Evolutionary conservation across 2,888 invertebrate genomes (phyloP).

Genomic region (Oasisia sp.): DNA sequence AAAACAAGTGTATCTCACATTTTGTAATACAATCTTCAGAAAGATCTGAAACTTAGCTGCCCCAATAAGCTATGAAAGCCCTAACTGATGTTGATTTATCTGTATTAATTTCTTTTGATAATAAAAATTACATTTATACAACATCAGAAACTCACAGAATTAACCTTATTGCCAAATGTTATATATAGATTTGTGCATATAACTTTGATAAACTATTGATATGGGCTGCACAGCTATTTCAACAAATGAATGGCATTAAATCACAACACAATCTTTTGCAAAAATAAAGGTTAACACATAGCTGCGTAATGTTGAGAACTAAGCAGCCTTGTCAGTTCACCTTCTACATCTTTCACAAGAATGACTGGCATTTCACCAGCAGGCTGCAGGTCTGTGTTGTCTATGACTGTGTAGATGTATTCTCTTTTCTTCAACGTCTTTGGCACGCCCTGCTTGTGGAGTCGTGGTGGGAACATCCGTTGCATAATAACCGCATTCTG

Average conservation of each 20-base stretch:
- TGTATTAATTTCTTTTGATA: neutral
- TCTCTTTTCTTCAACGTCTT: constrained; percentile 32
- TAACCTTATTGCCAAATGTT: neutral
- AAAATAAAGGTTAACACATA: neutral
- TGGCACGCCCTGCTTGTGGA: constrained; percentile 23
- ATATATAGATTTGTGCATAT: neutral
- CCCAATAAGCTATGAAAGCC: neutral
- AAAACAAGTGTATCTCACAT: no score
- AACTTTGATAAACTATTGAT: neutral
- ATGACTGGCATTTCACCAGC: constrained; percentile 38
- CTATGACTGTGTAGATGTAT: constrained; percentile 34
- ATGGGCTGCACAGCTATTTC: neutral
- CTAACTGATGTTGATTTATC: neutral
- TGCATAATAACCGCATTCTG: constrained; percentile 27
- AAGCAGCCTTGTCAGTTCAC: constrained; percentile 19
- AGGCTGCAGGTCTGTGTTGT: constrained; percentile 31
- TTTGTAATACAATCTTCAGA: no score
- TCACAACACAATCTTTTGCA: neutral
- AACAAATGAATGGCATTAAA: neutral
- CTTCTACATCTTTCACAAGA: constrained; percentile 35
- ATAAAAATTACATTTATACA: neutral
- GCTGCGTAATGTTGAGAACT: neutral
- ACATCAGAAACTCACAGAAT: no score
- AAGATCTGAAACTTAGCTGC: neutral
- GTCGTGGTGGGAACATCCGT: constrained; percentile 34